Base-by-base conservation (phyloP, 2,113 vertebrate genomes). In the Nibea albiflora region DNA sequence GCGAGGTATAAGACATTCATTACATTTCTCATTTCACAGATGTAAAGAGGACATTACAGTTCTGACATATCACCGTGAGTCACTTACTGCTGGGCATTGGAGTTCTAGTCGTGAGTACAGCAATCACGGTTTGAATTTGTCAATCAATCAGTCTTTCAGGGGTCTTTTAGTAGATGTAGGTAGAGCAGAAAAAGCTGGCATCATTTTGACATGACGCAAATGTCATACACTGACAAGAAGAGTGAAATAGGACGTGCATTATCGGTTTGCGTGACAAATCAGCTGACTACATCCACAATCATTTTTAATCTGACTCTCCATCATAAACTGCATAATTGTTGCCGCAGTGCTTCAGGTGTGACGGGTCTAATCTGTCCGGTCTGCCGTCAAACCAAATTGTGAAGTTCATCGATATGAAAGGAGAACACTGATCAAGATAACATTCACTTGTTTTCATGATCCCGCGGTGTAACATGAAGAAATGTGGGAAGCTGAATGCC, bases 21-120 rank as follows among this genome's bases (percentile, higher is more conserved):
- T 28, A 14, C 60, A 4, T 60, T 79, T 79, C 52, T 69, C 62
- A 76, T 73, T 69, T 70, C n/a, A 81, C 7, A 67, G 35, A 26
- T 26, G 2, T 54, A 22, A 15, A 46, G 64, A 64, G 22, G 1
- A 44, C 5, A 60, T 46, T 72, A n/a, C 39, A 47, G 35, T 15
- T 17, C 19, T 53, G 74, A 22, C 10, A 28, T 7, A n/a, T 42
- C 15, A 53, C 50, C 28, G 24, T 16, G 39, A 26, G 20, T 62
- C 22, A 35, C 12, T 44, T 60, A 39, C 19, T 44, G 20, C 9
- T 67, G 46, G 47, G 24, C 39, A 16, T 4, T 35, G 15, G 24
- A 49, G 47, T 10, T 67, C 7, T 24, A 22, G 1, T 14, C 10
- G 31, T 11, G 28, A 28, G n/a, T 20, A 28, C 39, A 54, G 22